Evolutionary conservation across 1,140 invertebrate species (phyloP), one percentile per base, ranked within the genome.

Genomic region (Zaprionus davidi): DNA sequence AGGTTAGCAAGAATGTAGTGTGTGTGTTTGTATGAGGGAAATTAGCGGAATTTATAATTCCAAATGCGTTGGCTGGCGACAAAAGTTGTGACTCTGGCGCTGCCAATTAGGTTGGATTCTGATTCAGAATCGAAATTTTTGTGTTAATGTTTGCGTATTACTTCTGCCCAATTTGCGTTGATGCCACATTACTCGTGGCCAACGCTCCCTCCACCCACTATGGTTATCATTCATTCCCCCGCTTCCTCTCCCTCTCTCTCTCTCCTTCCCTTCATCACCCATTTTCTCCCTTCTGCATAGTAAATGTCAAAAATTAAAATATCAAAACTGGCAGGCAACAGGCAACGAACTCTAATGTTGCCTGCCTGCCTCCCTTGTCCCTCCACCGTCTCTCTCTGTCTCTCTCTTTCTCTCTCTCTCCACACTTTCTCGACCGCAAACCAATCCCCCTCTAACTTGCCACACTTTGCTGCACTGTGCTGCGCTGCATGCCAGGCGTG

Each of bases 271-370:
- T 74, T 34, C 51, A 28, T 34, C 59, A 28, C 22, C 1, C 44
- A 12, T 1, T 44, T 9, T 22, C 34, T 13, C 7, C 20, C n/a
- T 41, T 13, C 5, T n/a, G 55, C 69, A 69, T 55, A 68, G 44
- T 76, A 75, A 83, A 88, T 87, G 84, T 88, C 84, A 88, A 88
- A 46, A 87, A 88, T 87, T 87, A 88, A 81, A 84, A 87, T 87
- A 87, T 88, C 81, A 72, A 83, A 87, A 88, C 71, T 84, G 84
- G 66, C 83, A 82, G 60, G 58, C 60, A 78, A 51, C 71, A 74
- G 65, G 59, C 71, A 76, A 67, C 67, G 49, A 68, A 71, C 67
- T 57, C 24, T 17, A 63, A 11, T 41, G 55, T 5, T 24, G 34
- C 28, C 53, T 46, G 36, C 5, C 46, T 38, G 13, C 59, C 24